Conservation (phyloP, 23 tunicate species). For the Halocynthia aurantium region DNA sequence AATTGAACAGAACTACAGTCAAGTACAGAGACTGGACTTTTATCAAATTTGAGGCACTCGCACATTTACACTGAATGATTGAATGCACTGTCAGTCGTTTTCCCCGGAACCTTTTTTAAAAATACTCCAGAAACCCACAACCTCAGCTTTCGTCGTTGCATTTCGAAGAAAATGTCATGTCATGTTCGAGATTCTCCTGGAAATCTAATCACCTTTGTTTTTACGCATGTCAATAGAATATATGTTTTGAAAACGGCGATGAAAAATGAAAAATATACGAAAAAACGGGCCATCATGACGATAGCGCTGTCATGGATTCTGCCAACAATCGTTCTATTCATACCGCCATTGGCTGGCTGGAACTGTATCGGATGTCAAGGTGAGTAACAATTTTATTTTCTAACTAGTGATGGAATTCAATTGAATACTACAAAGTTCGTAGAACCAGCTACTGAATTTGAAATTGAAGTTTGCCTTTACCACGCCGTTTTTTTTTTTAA, state of each 20-base stretch:
- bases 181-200: too few relatives aligned
- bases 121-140: too few relatives aligned
- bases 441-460: background rate
- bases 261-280: slow-evolving; percentile 22
- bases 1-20: too few relatives aligned
- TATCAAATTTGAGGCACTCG: too few relatives aligned
- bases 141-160: too few relatives aligned
- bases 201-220: too few relatives aligned
- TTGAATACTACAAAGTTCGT: background rate
- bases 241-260: slow-evolving; percentile 21
- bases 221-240: background rate
- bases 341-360: slow-evolving; percentile 89
- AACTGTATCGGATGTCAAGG: slow-evolving; percentile 46
- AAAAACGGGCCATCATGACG: slow-evolving; percentile 17
- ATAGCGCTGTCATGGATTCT: slow-evolving; percentile 43
- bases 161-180: too few relatives aligned
- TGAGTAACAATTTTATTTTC: slow-evolving; percentile 1
- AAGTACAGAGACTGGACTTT: too few relatives aligned
- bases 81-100: too few relatives aligned
- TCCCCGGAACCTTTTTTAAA: too few relatives aligned
- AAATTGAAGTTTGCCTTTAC: background rate
- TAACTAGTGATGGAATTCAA: background rate
- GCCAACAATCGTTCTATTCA: slow-evolving; percentile 33
- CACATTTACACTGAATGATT: too few relatives aligned
- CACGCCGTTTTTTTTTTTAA: background rate